Evolutionary conservation across 2,888 invertebrate species (phyloP), one percentile per base, ranked within the genome.

Genomic region (Papilio gigon): DNA sequence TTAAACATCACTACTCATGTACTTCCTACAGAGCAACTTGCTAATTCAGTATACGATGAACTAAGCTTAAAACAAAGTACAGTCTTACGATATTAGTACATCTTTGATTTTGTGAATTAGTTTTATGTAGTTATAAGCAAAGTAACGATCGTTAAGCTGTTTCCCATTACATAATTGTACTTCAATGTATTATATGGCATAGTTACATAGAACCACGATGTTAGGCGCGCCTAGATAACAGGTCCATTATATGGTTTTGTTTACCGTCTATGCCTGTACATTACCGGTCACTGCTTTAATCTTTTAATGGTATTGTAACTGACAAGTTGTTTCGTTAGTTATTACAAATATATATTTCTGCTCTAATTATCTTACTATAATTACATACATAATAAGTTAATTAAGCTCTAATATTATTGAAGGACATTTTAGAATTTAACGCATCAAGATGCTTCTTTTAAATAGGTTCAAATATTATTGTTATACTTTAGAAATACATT

Each of bases 201-300:
- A 37, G 3, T 42, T 12, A 27, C 14, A 53, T 2, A 30, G 8
- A 53, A 27, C 14, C 2, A 30, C 17, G 30, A 4, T 11, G 30
- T 56, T 30, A 56, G 53, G 17, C 53, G n/a, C 53, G 6, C 53
- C 53, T 56, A 56, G 53, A 25, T 30, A 17, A 30, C 17, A 30
- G 8, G 27, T 56, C 53, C n/a, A 56, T 56, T 56, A 56, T 25
- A 50, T 1, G 27, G 30, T 30, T 30, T 27, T 27, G 30, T 56
- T 56, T 56, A 56, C 30, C 17, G 53, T 17, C 27, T n/a, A 53
- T 9, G 27, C 12, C 0, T 53, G 17, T 53, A 30, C 17, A 12
- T 5, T 30, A 27, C 53, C 30, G 30, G n/a, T 30, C 53, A 30
- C 30, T 56, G 30, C 27, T 56, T 30, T 56, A 56, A 56, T 56